Percentiles rank a stretch among this genome's conserved stretches.
These are phyloP conservation scores for Sebastes steindachneri DNA, from an alignment of 2,797 vertebrate genomes.

Conservation along the genomic window DNA sequence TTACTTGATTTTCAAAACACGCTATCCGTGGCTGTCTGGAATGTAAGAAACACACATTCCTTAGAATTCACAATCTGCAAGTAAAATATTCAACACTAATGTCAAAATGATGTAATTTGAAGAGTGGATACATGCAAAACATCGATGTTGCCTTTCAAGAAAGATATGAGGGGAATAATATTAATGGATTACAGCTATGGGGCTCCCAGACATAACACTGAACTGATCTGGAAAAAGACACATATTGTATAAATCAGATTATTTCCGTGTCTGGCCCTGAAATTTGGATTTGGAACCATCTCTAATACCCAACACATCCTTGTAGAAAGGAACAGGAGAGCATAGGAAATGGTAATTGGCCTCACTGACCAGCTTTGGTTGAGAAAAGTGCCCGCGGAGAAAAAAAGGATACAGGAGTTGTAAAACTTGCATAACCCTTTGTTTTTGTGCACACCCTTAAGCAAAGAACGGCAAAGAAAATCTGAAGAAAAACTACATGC, in stretches of 20 bases:
- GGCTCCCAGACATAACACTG: not conserved
- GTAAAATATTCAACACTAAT: not conserved
- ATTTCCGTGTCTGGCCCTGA: constrained; percentile 1
- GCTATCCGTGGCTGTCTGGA: not conserved
- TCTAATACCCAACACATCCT: constrained; percentile 16
- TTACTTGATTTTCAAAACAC: not conserved
- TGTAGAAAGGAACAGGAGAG: constrained; percentile 8
- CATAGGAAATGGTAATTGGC: constrained; percentile 11
- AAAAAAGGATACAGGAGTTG: not conserved
- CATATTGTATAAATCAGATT: not conserved
- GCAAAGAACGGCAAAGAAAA: not conserved
- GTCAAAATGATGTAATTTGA: not conserved
- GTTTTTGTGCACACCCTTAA: not conserved
- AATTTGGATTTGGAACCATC: not conserved
- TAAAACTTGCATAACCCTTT: not conserved
- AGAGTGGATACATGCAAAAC: not conserved
- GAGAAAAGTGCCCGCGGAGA: constrained; percentile 10
- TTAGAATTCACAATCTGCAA: not conserved
- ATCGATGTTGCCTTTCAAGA: not conserved
- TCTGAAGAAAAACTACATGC: not conserved
- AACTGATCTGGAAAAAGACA: not conserved
- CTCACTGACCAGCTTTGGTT: constrained; percentile 22
- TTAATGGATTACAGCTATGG: not conserved
- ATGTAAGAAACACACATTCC: not conserved
- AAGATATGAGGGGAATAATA: no score